A percentile compares a stretch with the other conserved stretches of the same genome.
Conservation (phyloP, 2,113 vertebrate genomes). For the Actenoides hombroni region DNA sequence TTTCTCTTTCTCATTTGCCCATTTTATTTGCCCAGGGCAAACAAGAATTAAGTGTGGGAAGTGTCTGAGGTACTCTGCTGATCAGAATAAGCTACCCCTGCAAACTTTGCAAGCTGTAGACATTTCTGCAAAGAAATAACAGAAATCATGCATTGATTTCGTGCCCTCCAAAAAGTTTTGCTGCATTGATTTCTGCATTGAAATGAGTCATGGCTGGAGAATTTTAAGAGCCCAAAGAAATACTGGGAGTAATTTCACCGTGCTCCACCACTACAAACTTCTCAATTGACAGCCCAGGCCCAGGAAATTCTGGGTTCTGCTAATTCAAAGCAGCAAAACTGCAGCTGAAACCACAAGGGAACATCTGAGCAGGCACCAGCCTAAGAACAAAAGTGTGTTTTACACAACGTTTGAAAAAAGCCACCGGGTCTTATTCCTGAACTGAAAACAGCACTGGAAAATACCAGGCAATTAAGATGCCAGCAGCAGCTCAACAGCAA, state of each 20-base stretch:
- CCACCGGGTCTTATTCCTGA: not conserved
- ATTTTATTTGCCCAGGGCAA: not conserved
- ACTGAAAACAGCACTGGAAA: not conserved
- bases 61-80: no score
- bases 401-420: not conserved
- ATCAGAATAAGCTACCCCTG: not conserved
- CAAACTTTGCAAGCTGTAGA: not conserved
- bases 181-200: not conserved
- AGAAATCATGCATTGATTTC: not conserved
- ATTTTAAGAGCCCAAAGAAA: not conserved
- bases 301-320: not conserved
- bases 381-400: not conserved
- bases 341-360: not conserved
- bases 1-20: not conserved
- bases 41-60: not conserved
- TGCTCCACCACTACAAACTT: not conserved
- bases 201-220: not conserved
- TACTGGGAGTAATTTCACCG: not conserved
- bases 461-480: not conserved
- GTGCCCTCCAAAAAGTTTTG: not conserved
- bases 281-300: accelerated
- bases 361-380: not conserved
- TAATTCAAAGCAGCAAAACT: not conserved
- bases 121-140: not conserved
- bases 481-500: not conserved